Percentiles rank a stretch among this genome's conserved stretches.
Conservation (phyloP, 2,113 vertebrate species). For the Damaliscus lunatus region DNA sequence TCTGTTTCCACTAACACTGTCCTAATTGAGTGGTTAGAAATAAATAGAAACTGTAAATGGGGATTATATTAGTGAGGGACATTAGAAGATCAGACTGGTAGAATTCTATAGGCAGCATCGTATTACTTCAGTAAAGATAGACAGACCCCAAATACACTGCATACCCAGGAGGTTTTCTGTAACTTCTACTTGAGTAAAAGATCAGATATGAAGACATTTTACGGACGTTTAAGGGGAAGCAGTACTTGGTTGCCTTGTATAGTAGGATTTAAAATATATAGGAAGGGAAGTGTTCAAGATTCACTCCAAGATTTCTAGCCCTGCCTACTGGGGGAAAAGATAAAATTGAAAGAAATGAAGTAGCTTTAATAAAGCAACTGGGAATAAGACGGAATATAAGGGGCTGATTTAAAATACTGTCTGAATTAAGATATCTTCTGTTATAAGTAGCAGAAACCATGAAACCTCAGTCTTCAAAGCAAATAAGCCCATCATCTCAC, state of each 20-base stretch:
- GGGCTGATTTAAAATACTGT: not conserved
- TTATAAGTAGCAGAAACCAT: not conserved
- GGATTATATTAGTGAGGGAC: not conserved
- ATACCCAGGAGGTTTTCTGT: not conserved
- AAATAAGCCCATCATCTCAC: not conserved
- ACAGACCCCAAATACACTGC: not conserved
- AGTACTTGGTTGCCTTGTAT: not conserved
- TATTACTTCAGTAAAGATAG: not conserved
- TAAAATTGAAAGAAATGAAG: not conserved
- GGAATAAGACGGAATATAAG: not conserved
- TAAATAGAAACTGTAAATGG: not conserved
- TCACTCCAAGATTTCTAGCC: not conserved
- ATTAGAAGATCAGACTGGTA: not conserved
- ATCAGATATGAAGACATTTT: not conserved
- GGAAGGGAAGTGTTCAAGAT: not conserved
- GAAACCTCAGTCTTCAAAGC: not conserved
- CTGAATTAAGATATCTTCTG: not conserved
- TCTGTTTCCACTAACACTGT: not conserved
- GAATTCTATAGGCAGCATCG: no score
- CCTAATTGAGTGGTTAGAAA: not conserved
- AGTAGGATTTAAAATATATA: not conserved
- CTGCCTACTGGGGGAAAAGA: not conserved
- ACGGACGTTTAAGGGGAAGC: not conserved
- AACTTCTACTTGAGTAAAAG: not conserved
- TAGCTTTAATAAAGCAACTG: not conserved